These are phyloP conservation scores for Mormyrops boulengeri DNA, from an alignment of 2,797 vertebrate species.

Conservation along the genomic window DNA sequence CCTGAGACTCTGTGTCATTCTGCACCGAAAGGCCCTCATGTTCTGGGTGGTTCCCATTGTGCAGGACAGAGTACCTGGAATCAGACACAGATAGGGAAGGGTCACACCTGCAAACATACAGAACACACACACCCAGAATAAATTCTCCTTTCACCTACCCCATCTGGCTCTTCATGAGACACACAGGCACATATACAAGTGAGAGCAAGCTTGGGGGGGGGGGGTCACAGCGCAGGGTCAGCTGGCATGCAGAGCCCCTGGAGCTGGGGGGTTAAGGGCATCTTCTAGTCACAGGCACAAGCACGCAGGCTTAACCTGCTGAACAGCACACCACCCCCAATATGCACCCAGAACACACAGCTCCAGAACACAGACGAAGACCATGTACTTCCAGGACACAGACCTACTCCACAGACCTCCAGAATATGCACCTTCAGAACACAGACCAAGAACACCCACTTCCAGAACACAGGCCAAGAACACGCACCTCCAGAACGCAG, in stretches of 20 bases:
- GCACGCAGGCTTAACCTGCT: not conserved
- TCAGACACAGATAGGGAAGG: not conserved
- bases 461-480: too few relatives aligned
- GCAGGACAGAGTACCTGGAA: constrained; percentile 79
- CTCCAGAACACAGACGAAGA: not conserved
- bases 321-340: not conserved
- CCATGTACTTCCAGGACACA: not conserved
- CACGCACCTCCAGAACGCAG: not conserved
- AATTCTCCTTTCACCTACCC: not conserved
- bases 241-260: not conserved
- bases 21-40: constrained; percentile 76
- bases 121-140: not conserved
- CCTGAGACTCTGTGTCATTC: constrained; percentile 74
- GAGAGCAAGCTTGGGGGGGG: not conserved
- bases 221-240: not conserved
- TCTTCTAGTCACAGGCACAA: not conserved
- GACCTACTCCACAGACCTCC: not conserved
- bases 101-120: not conserved
- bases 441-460: too few relatives aligned
- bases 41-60: constrained; percentile 74
- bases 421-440: not conserved
- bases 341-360: not conserved
- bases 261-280: not conserved
- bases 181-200: not conserved
- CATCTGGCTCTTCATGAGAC: not conserved